A percentile compares a stretch with the other conserved stretches of the same genome.
Conservation (phyloP, 2,113 vertebrate genomes). For the Falco punctatus region DNA sequence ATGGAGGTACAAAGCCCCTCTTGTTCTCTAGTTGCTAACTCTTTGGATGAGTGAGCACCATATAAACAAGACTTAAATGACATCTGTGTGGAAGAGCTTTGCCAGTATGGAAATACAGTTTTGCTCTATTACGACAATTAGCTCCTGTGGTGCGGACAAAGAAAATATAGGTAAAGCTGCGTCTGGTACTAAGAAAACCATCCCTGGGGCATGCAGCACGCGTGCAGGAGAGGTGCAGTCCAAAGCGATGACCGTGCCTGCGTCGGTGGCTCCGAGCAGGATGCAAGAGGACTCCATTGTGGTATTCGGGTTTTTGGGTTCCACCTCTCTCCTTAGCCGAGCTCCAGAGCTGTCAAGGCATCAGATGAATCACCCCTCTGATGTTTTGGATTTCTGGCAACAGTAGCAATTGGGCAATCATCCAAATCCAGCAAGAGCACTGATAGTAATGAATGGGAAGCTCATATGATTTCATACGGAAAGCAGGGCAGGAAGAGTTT, state of each 20-base stretch:
- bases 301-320: neutral
- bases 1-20: conserved; percentile 62
- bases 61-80: conserved; percentile 21
- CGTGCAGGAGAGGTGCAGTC: accelerated
- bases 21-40: conserved; percentile 53
- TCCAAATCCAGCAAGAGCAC: neutral
- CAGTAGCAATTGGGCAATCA: neutral
- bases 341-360: conserved; percentile 21
- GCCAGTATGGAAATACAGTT: neutral
- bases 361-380: conserved; percentile 14
- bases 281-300: accelerated
- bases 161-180: neutral
- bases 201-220: neutral
- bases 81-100: neutral
- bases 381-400: conserved; percentile 10
- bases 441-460: neutral
- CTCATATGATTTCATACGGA: neutral
- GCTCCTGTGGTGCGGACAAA: neutral
- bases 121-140: neutral
- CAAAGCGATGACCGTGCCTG: accelerated
- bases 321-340: neutral
- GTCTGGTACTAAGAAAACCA: neutral
- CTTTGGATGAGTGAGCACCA: conserved; percentile 36
- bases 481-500: neutral
- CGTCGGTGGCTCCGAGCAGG: neutral